Evolutionary conservation across 2,797 vertebrate species (phyloP).

Genomic region (Oreochromis grahami): DNA sequence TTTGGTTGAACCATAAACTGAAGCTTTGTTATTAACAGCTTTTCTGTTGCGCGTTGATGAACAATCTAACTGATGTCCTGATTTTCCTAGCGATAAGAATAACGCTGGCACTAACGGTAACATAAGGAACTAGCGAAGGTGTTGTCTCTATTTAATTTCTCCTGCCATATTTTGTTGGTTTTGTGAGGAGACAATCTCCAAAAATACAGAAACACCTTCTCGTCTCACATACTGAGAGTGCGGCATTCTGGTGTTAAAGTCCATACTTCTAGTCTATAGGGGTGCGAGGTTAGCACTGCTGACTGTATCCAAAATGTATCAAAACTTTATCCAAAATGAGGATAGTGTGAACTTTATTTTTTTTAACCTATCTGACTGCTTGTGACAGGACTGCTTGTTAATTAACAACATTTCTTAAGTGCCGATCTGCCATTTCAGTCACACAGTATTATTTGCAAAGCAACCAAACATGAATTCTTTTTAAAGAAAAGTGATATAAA

Average conservation of each 20-base stretch:
- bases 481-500: neutral
- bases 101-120: neutral
- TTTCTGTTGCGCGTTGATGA: conserved; percentile 6
- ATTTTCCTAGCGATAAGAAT: neutral
- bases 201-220: neutral
- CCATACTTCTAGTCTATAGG: conserved; percentile 34
- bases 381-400: conserved; percentile 40
- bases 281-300: conserved; percentile 34
- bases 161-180: neutral
- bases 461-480: neutral
- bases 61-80: neutral
- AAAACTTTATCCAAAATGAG: conserved; percentile 37
- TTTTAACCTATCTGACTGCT: conserved; percentile 36
- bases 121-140: neutral
- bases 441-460: neutral
- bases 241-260: conserved; percentile 16
- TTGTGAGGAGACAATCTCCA: neutral
- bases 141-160: neutral
- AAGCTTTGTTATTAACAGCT: conserved; percentile 39
- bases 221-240: neutral
- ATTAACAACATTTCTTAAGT: conserved; percentile 50
- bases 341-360: conserved; percentile 47
- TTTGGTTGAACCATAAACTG: conserved; percentile 22
- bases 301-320: neutral
- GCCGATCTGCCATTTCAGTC: conserved; percentile 15